phyloP scores from a whole-genome alignment of 2,797 vertebrate species.

The Spinus olivaceus region DNA sequence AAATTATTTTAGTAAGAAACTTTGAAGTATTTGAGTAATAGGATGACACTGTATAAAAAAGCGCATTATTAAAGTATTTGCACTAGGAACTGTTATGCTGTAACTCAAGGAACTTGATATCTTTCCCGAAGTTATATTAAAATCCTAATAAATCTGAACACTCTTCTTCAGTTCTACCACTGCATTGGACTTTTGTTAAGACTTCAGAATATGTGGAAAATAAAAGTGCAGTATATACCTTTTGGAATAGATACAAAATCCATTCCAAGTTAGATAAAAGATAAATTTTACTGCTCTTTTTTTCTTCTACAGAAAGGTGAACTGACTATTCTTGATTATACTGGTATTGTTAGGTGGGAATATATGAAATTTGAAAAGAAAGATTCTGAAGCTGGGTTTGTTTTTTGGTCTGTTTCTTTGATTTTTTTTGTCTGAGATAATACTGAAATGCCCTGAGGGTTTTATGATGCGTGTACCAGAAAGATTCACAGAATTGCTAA shows the following conservation, averaged over 20 bases:
- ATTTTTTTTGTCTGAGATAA: neutral
- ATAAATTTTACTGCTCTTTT: neutral
- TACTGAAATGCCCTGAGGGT: neutral
- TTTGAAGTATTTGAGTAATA: neutral
- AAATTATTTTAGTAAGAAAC: neutral
- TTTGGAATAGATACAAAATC: neutral
- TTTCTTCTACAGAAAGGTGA: neutral
- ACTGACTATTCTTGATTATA: neutral
- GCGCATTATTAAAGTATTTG: neutral
- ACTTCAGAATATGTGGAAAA: neutral
- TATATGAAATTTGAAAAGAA: neutral
- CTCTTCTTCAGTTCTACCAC: neutral
- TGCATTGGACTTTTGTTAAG: neutral
- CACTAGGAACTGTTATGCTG: neutral
- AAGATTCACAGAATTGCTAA: neutral
- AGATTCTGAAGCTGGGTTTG: neutral
- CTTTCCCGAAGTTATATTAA: neutral
- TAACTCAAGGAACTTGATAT: neutral
- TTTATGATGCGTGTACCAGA: neutral
- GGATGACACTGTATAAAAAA: neutral
- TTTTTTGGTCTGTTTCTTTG: neutral
- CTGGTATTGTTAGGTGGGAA: neutral
- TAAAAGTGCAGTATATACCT: neutral
- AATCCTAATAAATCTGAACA: neutral
- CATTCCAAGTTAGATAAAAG: neutral